Base-by-base conservation (phyloP, 2,888 invertebrate genomes). In the Cantharis lateralis region DNA sequence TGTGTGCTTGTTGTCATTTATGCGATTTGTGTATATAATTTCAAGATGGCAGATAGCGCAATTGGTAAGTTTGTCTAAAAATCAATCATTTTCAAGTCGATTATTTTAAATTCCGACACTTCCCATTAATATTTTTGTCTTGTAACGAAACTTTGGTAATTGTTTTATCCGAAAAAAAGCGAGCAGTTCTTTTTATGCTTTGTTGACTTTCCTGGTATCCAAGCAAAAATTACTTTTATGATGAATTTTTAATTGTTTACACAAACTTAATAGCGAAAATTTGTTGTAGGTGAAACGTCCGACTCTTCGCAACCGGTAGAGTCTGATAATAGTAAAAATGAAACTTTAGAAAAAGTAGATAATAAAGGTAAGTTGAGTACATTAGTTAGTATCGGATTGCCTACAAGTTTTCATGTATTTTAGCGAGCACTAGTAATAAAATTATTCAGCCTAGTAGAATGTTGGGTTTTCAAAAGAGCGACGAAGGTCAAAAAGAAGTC, bases 11-110 rank as follows among this genome's bases (percentile, higher is more conserved):
- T 48, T 48, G 48, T 48, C 48, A 48, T 48, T 48, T n/a, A 48
- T 48, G 7, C n/a, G 20, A 68, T 15, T 68, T 20, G 18, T 68
- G 68, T 66, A 13, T 18, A 63, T 48, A 82, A 18, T 68, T 68
- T 20, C 20, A 84, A 83, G 79, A 84, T 84, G 84, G 84, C 83
- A 82, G 84, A 84, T 66, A 78, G 82, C 18, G 76, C 81, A 72
- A 79, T 81, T 81, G 81, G 84, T 84, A 82, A 81, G 84, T 84
- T 81, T 82, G 78, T 81, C n/a, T 32, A 48, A 70, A 48, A 18
- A 28, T 16, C 32, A 20, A 71, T 62, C 48, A n/a, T 48, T 48
- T n/a, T 48, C 48, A 9, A n/a, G n/a, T 48, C n/a, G n/a, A n/a
- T n/a, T 48, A n/a, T 2, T 48, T 9, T n/a, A 48, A 48, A 48